phyloP scores from a whole-genome alignment of 1,140 invertebrate species.

The Ladona fulva region DNA sequence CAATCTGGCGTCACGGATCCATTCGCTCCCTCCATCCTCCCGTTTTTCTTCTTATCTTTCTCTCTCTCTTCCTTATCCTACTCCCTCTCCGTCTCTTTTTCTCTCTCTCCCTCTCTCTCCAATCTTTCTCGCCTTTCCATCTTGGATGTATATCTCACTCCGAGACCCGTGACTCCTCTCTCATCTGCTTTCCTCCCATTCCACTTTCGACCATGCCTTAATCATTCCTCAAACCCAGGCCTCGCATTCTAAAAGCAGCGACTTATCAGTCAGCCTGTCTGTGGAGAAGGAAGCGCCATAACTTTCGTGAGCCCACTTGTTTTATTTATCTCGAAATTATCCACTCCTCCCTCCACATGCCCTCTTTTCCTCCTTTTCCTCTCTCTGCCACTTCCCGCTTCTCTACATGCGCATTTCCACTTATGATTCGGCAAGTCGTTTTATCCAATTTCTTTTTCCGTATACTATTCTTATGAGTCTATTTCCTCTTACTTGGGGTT shows the following conservation, averaged over 20 bases:
- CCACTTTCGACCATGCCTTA: background rate
- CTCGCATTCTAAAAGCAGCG: background rate
- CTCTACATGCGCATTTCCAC: background rate
- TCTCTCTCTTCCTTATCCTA: background rate
- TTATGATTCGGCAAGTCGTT: background rate
- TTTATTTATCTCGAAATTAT: conserved; percentile 11
- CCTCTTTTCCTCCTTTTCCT: background rate
- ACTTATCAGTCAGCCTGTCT: background rate
- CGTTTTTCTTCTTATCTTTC: background rate
- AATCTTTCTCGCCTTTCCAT: background rate
- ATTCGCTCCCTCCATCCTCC: background rate
- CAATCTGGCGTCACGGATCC: background rate
- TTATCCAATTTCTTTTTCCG: too few relatives aligned
- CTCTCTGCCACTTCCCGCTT: too few relatives aligned
- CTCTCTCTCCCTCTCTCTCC: background rate
- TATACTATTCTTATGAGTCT: too few relatives aligned
- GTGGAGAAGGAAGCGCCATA: background rate
- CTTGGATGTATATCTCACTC: background rate
- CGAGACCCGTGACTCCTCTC: too few relatives aligned
- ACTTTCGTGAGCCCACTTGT: conserved; percentile 7
- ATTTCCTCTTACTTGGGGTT: too few relatives aligned
- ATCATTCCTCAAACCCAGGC: conserved; percentile 2
- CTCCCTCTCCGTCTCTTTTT: background rate
- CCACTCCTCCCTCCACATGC: background rate
- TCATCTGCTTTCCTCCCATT: background rate